Conservation (phyloP, 2,888 invertebrate genomes). For the Tetheella fluctuosa region DNA sequence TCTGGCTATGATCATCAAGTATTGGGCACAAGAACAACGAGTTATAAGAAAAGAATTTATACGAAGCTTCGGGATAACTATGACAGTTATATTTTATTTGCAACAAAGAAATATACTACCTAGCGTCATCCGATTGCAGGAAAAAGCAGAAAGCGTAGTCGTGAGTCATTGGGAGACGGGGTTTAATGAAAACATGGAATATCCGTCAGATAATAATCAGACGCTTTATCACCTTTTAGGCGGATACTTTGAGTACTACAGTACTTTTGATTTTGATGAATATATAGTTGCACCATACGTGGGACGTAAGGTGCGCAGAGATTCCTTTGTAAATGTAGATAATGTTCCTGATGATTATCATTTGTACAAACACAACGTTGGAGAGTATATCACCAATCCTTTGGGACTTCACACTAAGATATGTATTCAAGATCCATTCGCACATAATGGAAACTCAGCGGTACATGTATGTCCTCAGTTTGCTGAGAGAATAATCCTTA, state of each 20-base stretch:
- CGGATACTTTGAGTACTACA: slow-evolving; percentile 87
- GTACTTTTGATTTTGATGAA: slow-evolving; percentile 79
- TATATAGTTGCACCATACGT: slow-evolving; percentile 84
- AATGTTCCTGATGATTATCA: slow-evolving; percentile 53
- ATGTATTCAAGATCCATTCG: slow-evolving; percentile 86
- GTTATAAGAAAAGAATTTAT: slow-evolving; percentile 83
- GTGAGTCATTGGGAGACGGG: slow-evolving; percentile 85
- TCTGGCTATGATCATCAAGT: slow-evolving; percentile 87
- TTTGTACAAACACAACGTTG: slow-evolving; percentile 59
- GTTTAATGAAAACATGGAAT: slow-evolving; percentile 60
- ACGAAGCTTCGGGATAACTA: slow-evolving; percentile 87
- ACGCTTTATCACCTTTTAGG: slow-evolving; percentile 79
- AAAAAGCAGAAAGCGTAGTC: slow-evolving; percentile 37
- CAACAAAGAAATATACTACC: slow-evolving; percentile 86
- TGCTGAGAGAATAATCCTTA: slow-evolving; percentile 31
- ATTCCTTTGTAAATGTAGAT: slow-evolving; percentile 52
- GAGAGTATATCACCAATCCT: slow-evolving; percentile 33
- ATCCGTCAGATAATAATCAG: slow-evolving; percentile 38
- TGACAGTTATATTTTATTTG: slow-evolving; percentile 88
- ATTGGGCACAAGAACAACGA: slow-evolving; percentile 87
- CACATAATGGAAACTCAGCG: slow-evolving; percentile 80
- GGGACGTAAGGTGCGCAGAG: slow-evolving; percentile 72
- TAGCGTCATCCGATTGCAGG: slow-evolving; percentile 76
- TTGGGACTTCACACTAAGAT: slow-evolving; percentile 61
- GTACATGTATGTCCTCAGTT: slow-evolving; percentile 44